These are phyloP conservation scores for Pteronotus mesoamericanus DNA, from an alignment of 2,797 vertebrate genomes.

Conservation along the genomic window DNA sequence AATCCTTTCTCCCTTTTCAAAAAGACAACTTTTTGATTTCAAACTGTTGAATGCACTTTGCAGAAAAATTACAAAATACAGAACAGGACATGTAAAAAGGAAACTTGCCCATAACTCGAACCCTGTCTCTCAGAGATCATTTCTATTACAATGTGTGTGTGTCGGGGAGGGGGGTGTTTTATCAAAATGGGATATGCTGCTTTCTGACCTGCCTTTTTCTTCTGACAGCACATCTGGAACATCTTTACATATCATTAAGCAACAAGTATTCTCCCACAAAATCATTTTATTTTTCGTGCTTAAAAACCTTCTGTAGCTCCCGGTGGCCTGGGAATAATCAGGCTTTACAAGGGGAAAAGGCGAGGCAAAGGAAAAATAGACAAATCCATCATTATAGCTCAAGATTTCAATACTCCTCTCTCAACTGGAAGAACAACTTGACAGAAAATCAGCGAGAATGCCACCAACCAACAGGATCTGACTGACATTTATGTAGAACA, in stretches of 20 bases:
- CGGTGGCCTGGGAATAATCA: neutral
- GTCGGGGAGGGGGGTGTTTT: neutral
- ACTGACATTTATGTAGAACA: no score
- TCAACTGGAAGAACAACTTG: neutral
- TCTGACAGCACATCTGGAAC: neutral
- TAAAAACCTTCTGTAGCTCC: neutral
- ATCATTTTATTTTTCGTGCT: conserved; percentile 11
- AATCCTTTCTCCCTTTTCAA: neutral
- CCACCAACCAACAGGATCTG: no score
- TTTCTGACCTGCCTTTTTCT: neutral
- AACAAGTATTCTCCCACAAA: neutral
- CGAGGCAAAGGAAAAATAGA: neutral
- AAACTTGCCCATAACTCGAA: neutral
- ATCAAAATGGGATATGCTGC: neutral
- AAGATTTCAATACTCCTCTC: neutral
- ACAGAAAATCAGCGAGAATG: no score
- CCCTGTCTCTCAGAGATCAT: neutral
- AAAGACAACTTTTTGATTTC: neutral
- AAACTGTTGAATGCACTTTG: neutral
- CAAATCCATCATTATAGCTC: neutral
- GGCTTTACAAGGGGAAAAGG: neutral
- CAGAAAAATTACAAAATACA: neutral
- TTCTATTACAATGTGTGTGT: neutral
- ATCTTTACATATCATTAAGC: neutral
- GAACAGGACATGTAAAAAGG: neutral